Evolutionary conservation across 1,140 invertebrate genomes (phyloP).

Genomic region (Diprion similis): DNA sequence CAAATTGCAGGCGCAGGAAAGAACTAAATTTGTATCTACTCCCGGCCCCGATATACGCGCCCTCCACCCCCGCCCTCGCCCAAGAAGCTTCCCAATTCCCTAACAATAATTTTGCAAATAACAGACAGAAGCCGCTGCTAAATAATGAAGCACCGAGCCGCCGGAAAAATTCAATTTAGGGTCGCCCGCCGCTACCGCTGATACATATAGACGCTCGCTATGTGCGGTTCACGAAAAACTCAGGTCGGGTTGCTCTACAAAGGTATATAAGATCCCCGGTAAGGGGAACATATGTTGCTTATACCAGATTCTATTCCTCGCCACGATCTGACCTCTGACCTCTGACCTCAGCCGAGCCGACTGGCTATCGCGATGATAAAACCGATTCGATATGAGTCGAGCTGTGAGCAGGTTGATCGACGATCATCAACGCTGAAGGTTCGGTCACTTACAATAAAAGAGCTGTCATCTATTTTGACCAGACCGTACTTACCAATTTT

Average conservation of each 20-base stretch:
- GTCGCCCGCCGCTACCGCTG: neutral
- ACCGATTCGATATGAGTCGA: no score
- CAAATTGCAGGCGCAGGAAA: slow-evolving; percentile 6
- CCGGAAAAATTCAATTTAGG: slow-evolving; percentile 16
- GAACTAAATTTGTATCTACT: slow-evolving; percentile 20
- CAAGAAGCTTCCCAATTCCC: slow-evolving; percentile 40
- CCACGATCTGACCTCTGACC: no score
- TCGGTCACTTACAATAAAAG: no score
- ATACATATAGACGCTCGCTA: neutral
- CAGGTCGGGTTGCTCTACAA: neutral
- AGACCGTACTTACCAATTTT: no score
- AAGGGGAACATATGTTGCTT: slow-evolving; percentile 13
- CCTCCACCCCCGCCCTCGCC: neutral
- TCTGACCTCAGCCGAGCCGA: no score
- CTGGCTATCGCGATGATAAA: no score
- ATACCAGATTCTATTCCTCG: neutral
- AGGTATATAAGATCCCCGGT: neutral
- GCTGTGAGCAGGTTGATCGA: no score
- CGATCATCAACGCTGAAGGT: no score
- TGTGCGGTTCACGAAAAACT: neutral
- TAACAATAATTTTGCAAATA: slow-evolving; percentile 55
- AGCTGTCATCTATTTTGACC: no score
- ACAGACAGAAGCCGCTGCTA: slow-evolving; percentile 44
- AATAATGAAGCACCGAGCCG: slow-evolving; percentile 46
- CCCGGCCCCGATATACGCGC: neutral